Percentiles rank a stretch among this genome's conserved stretches.
Evolutionary conservation across 2,797 vertebrate species (phyloP).

Genomic region (Morus bassanus): DNA sequence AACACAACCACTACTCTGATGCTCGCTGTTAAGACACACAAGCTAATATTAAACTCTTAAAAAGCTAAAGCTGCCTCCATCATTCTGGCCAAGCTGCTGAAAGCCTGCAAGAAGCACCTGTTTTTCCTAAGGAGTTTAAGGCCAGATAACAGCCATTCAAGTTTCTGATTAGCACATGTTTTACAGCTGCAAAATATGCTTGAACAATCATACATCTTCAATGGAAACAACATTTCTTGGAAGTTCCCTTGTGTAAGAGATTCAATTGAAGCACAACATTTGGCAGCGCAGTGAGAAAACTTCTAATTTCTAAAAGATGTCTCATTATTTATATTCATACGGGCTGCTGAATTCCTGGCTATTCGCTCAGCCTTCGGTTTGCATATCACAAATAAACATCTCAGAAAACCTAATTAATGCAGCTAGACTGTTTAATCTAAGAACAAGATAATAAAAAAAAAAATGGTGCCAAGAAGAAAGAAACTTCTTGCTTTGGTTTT

Average conservation of each 20-base stretch:
- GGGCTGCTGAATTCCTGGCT: neutral
- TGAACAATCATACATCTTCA: neutral
- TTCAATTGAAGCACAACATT: neutral
- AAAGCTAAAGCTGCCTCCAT: neutral
- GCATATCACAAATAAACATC: neutral
- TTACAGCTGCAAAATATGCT: neutral
- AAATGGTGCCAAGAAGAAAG: neutral
- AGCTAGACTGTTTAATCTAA: neutral
- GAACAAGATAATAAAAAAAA: neutral
- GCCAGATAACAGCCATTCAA: neutral
- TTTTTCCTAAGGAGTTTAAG: neutral
- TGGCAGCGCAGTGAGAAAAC: neutral
- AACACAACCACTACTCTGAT: neutral
- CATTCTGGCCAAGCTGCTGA: neutral
- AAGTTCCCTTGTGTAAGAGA: neutral
- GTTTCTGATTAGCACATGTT: neutral
- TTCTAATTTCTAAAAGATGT: neutral
- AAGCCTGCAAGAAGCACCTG: neutral
- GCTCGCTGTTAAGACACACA: neutral
- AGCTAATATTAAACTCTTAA: neutral
- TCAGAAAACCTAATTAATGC: neutral
- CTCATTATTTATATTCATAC: neutral
- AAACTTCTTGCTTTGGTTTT: neutral
- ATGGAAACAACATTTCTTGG: neutral
- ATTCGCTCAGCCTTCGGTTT: neutral